phyloP scores from a whole-genome alignment of 2,113 vertebrate species.

The Gymnorhina tibicen region DNA sequence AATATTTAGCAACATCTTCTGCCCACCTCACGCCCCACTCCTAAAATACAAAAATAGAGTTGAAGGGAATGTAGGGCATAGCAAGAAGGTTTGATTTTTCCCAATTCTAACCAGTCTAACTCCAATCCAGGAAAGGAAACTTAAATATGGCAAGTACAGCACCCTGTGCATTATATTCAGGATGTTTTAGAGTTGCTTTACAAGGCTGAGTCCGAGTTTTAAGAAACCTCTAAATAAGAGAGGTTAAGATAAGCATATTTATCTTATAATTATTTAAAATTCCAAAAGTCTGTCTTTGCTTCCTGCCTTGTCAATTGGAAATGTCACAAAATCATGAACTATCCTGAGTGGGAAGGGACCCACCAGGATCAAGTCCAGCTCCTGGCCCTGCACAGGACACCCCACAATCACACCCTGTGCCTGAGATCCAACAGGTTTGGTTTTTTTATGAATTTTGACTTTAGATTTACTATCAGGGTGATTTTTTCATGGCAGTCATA shows the following conservation, averaged over 20 bases:
- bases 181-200: neutral
- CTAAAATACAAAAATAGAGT: neutral
- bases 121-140: neutral
- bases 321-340: neutral
- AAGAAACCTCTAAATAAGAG: neutral
- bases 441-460: neutral
- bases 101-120: neutral
- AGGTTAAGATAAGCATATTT: neutral
- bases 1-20: neutral
- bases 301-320: neutral
- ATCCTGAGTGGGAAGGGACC: neutral
- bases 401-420: neutral
- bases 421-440: neutral
- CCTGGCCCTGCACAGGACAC: neutral
- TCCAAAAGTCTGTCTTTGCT: neutral
- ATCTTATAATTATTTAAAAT: neutral
- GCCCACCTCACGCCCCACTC: accelerated
- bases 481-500: neutral
- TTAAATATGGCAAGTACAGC: neutral
- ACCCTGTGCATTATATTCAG: neutral
- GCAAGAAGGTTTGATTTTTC: neutral
- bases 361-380: neutral
- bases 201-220: neutral
- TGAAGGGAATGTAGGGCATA: neutral
- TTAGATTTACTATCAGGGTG: neutral